Conservation (phyloP, 2,888 invertebrate species). For the Meiosimyza platycephala region DNA sequence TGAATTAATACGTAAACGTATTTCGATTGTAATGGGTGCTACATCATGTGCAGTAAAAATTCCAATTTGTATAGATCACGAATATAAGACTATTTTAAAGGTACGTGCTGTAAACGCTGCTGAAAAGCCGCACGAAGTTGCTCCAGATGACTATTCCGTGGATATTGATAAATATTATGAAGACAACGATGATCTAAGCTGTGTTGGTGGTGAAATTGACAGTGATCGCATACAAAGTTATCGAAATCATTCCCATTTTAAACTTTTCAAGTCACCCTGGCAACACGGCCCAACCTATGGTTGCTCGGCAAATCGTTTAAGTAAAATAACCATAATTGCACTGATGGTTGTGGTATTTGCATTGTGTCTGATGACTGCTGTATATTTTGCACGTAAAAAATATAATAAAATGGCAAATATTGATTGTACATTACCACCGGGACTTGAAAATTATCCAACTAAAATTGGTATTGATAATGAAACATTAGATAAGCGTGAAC, state of each 20-base stretch:
- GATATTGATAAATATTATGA: constrained; percentile 30
- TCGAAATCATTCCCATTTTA: constrained; percentile 45
- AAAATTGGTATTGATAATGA: constrained; percentile 43
- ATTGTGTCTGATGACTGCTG: constrained; percentile 42
- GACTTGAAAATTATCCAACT: constrained; percentile 55
- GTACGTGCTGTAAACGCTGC: constrained; percentile 64
- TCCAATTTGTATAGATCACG: constrained; percentile 49
- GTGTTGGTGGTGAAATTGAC: constrained; percentile 33
- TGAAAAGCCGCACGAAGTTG: constrained; percentile 31
- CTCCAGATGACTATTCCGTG: constrained; percentile 3
- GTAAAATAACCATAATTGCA: constrained; percentile 48
- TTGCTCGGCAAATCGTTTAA: constrained; percentile 46
- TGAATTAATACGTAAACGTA: constrained; percentile 45
- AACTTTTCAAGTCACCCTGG: constrained; percentile 55
- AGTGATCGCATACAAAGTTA: constrained; percentile 41
- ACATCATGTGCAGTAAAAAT: constrained; percentile 47
- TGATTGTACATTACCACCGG: constrained; percentile 57
- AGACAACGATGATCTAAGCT: constrained; percentile 40
- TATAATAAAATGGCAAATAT: constrained; percentile 63
- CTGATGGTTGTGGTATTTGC: constrained; percentile 45
- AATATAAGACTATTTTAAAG: constrained; percentile 49
- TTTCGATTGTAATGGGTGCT: constrained; percentile 49
- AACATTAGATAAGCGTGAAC: constrained; percentile 40
- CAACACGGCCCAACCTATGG: constrained; percentile 45
- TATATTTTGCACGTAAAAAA: constrained; percentile 55